phyloP scores from a whole-genome alignment of 2,797 vertebrate genomes.

The Eulemur rubriventer region DNA sequence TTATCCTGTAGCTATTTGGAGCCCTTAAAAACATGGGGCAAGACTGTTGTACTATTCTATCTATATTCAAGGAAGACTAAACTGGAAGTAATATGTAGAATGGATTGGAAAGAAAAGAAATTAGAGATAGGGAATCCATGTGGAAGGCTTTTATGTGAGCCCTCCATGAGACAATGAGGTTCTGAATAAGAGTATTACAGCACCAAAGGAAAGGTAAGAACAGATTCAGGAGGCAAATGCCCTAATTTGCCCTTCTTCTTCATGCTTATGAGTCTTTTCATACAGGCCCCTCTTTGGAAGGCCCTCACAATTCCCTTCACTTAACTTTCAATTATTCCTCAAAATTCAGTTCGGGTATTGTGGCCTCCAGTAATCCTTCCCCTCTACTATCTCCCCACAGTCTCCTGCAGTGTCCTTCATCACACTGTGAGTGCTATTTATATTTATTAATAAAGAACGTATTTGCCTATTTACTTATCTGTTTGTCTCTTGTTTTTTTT shows the following conservation, averaged over 20 bases:
- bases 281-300: not conserved
- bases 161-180: not conserved
- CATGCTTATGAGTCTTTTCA: not conserved
- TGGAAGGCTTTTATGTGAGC: not conserved
- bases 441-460: not conserved
- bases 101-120: not conserved
- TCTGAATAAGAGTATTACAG: not conserved
- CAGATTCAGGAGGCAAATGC: not conserved
- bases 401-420: not conserved
- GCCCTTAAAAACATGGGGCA: not conserved
- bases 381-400: not conserved
- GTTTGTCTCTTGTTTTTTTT: not conserved
- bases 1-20: not conserved
- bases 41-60: not conserved
- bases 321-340: slow-evolving; percentile 16
- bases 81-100: not conserved
- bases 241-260: not conserved
- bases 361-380: not conserved
- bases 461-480: not conserved
- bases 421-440: not conserved
- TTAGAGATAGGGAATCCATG: not conserved
- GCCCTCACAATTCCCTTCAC: not conserved
- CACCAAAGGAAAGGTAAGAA: not conserved
- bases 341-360: not conserved
- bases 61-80: not conserved